phyloP scores from a whole-genome alignment of 2,113 vertebrate genomes.

The Microcebus murinus region DNA sequence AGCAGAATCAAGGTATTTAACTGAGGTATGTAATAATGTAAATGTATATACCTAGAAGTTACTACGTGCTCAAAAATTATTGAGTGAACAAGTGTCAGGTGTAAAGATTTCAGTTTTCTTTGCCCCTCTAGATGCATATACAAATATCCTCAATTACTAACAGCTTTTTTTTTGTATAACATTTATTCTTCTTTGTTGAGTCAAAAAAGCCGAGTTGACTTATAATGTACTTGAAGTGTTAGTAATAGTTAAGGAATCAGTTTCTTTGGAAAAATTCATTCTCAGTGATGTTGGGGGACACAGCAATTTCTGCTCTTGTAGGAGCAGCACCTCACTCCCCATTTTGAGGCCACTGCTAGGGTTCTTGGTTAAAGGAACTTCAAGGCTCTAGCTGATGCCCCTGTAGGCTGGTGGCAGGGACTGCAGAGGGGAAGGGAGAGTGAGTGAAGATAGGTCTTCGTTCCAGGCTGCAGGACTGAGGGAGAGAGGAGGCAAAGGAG shows the following conservation, averaged over 20 bases:
- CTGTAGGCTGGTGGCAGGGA: neutral
- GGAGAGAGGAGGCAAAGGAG: neutral
- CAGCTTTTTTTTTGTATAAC: neutral
- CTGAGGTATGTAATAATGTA: neutral
- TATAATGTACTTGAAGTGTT: neutral
- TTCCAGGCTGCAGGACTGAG: neutral
- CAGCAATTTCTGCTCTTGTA: neutral
- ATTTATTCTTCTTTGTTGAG: constrained; percentile 5
- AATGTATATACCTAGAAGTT: neutral
- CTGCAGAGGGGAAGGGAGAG: neutral
- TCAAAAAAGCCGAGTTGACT: neutral
- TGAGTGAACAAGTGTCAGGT: neutral
- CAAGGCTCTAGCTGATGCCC: neutral
- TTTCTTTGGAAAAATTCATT: neutral
- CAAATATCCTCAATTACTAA: neutral
- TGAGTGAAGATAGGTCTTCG: neutral
- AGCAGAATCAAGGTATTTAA: neutral
- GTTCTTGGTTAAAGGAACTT: neutral
- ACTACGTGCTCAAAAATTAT: neutral
- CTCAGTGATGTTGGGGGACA: neutral
- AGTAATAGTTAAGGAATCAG: neutral
- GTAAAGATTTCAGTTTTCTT: neutral
- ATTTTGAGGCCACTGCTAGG: neutral
- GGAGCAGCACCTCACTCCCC: neutral
- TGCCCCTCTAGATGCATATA: neutral